These are phyloP conservation scores for Tolmerus cingulatus DNA, from an alignment of 2,888 invertebrate genomes.

Conservation along the genomic window DNA sequence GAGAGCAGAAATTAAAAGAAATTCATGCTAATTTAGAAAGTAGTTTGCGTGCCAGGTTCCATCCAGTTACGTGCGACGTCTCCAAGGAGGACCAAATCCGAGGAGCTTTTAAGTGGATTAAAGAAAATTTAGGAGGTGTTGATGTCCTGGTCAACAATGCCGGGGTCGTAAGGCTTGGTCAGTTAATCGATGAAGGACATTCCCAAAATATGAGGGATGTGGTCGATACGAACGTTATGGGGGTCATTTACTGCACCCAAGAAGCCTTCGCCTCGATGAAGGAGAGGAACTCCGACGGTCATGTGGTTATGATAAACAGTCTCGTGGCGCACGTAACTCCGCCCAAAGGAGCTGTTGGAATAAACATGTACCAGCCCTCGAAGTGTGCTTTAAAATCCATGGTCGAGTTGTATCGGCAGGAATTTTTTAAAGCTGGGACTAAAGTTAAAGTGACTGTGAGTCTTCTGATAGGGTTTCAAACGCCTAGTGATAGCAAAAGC, in stretches of 20 bases:
- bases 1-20: constrained; percentile 56
- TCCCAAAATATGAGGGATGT: constrained; percentile 54
- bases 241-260: constrained; percentile 63
- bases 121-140: constrained; percentile 65
- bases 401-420: constrained; percentile 55
- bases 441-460: constrained; percentile 57
- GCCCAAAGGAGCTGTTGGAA: constrained; percentile 53
- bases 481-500: background rate
- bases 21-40: constrained; percentile 54
- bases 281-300: constrained; percentile 63
- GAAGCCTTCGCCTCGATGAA: constrained; percentile 65
- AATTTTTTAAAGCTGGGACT: constrained; percentile 52
- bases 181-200: constrained; percentile 51
- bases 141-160: constrained; percentile 71
- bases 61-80: constrained; percentile 65
- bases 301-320: constrained; percentile 65
- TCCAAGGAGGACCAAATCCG: constrained; percentile 66
- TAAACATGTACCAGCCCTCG: constrained; percentile 58
- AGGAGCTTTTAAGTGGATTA: constrained; percentile 65
- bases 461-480: background rate
- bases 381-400: constrained; percentile 56
- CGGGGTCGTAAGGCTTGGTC: constrained; percentile 50
- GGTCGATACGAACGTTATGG: constrained; percentile 65
- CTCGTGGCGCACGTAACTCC: constrained; percentile 56
- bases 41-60: constrained; percentile 56